Evolutionary conservation across 2,113 vertebrate genomes (phyloP).

Genomic region (Campylomormyrus numenius): DNA sequence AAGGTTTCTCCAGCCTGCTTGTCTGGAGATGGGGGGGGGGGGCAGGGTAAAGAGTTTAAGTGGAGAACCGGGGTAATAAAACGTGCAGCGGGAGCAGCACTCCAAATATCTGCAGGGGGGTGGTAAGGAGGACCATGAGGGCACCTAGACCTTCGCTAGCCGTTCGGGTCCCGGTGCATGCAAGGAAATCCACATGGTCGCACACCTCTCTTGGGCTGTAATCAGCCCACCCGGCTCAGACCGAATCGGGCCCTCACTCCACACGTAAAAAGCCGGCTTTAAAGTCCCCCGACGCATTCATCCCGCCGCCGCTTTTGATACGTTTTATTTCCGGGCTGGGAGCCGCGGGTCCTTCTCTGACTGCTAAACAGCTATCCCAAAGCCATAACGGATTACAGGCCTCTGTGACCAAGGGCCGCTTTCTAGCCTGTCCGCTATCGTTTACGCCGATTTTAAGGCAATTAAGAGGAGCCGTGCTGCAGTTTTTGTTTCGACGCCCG

Average conservation of each 20-base stretch:
- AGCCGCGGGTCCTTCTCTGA: conserved; percentile 52
- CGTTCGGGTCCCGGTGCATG: background rate
- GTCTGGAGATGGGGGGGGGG: background rate
- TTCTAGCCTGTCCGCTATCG: conserved; percentile 46
- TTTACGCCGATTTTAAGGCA: conserved; percentile 66
- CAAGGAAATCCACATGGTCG: background rate
- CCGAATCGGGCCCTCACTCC: conserved; percentile 57
- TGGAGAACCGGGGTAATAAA: background rate
- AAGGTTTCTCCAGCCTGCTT: conserved; percentile 55
- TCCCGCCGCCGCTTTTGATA: conserved; percentile 56
- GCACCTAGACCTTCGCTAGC: background rate
- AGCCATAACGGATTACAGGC: conserved; percentile 47
- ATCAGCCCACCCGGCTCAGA: conserved; percentile 41
- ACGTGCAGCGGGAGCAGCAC: background rate
- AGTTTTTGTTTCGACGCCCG: too few relatives aligned
- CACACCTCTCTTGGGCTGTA: background rate
- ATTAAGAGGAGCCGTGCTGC: conserved; percentile 64
- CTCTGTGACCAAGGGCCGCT: conserved; percentile 32
- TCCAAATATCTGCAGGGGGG: background rate
- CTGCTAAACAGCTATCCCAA: conserved; percentile 56
- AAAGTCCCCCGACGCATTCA: conserved; percentile 64
- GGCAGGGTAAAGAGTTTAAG: background rate
- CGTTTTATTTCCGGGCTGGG: conserved; percentile 39
- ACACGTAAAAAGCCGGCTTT: conserved; percentile 59
- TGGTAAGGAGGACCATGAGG: background rate